A percentile compares a stretch with the other conserved stretches of the same genome.
These are phyloP conservation scores for pig (Sus scrofa) DNA, from an alignment of 2,113 vertebrate genomes.

Conservation along the genomic window T2T-Sscrofa CM000826.6:135792001-135792500, in stretches of 20 bases:
- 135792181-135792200: too few species aligned
- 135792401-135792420: background rate
- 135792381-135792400: slow-evolving; percentile 44
- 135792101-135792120: background rate
- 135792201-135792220: background rate
- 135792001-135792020: background rate
- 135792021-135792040: background rate
- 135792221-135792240: background rate
- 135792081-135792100: too few species aligned
- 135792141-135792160: background rate
- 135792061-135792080: background rate
- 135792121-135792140: background rate
- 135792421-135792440: background rate
- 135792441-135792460: slow-evolving; percentile 21
- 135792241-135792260: background rate
- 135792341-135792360: slow-evolving; percentile 61
- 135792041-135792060: background rate
- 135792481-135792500: background rate
- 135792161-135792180: background rate
- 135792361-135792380: slow-evolving; percentile 34
- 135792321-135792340: slow-evolving; percentile 21
- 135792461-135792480: background rate
- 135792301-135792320: fast-evolving
- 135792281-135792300: background rate
- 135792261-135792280: background rate